Percentiles rank a stretch among this genome's conserved stretches.
phyloP scores from a whole-genome alignment of 1,140 invertebrate species.

The Calliopsis andreniformis region DNA sequence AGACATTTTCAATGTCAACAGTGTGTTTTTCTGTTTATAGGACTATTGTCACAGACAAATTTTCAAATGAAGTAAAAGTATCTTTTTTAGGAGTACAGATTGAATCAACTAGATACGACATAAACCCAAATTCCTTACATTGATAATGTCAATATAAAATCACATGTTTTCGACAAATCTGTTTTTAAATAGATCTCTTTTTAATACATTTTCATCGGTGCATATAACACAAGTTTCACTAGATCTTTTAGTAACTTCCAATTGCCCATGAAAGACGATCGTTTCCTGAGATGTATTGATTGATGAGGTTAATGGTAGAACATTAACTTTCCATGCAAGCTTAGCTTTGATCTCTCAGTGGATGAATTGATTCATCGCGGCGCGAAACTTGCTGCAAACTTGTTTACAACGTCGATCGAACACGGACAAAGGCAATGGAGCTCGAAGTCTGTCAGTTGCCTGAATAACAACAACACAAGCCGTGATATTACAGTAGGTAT shows the following conservation, averaged over 20 bases:
- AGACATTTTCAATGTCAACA: too few relatives aligned
- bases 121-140: too few relatives aligned
- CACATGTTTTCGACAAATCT: too few relatives aligned
- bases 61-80: too few relatives aligned
- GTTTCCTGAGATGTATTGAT: background rate
- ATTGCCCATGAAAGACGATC: background rate
- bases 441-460: background rate
- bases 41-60: too few relatives aligned
- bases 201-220: too few relatives aligned
- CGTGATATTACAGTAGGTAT: background rate
- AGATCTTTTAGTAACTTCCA: background rate
- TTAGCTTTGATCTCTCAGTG: constrained; percentile 41
- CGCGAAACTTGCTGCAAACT: constrained; percentile 31
- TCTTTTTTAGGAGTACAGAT: too few relatives aligned
- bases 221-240: too few relatives aligned
- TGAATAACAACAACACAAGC: background rate
- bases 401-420: constrained; percentile 35
- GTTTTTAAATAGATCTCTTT: too few relatives aligned
- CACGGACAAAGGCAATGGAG: background rate
- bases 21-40: too few relatives aligned
- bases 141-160: too few relatives aligned
- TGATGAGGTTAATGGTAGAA: constrained; percentile 18
- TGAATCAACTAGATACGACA: too few relatives aligned
- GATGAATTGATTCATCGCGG: constrained; percentile 34
- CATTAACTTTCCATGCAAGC: constrained; percentile 25